Evolutionary conservation across 2,797 vertebrate species (phyloP), one percentile per base, ranked within the genome.

Genomic region (Acestrorhynchus altus): DNA sequence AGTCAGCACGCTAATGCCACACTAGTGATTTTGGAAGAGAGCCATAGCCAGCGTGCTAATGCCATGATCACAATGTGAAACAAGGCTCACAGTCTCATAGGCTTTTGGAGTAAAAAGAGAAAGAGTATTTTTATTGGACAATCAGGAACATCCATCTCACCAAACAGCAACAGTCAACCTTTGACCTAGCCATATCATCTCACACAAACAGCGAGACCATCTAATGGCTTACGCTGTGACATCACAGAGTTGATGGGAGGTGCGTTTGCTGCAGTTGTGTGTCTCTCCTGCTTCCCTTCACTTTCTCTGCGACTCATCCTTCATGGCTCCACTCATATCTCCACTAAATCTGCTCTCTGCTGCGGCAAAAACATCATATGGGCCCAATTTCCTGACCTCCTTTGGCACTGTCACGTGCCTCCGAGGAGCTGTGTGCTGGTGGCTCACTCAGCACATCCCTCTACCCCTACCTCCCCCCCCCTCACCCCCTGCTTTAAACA

Each of bases 301-400:
- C 87, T 88, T 90, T 88, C 87, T 89, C 87, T 87, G 89, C 85
- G 89, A 85, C 73, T 79, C 87, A 84, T 88, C 87, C 89, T 86
- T 88, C 86, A 84, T 90, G 87, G 87, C 89, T 88, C 82, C 82
- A 79, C 77, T 83, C 75, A 76, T 90, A 90, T 89, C 88, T 87
- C 88, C 83, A 84, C 87, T 91, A 91, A 91, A 92, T 91, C 91
- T 92, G 80, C 39, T 70, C 87, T 81, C 88, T 86, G 89, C 89
- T 90, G 86, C 87, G 92, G 92, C 88, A 92, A 93, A 93, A 93
- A 92, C 86, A 93, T 92, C 91, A 93, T 92, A 90, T 93, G 93
- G 89, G 90, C 90, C 90, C 89, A 92, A 94, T 93, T 92, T 93
- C 92, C 92, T 93, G 91, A 89, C 88, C 81, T 78, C 85, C 88